phyloP scores from a whole-genome alignment of 2,888 invertebrate genomes.

The Dorcus hopei region DNA sequence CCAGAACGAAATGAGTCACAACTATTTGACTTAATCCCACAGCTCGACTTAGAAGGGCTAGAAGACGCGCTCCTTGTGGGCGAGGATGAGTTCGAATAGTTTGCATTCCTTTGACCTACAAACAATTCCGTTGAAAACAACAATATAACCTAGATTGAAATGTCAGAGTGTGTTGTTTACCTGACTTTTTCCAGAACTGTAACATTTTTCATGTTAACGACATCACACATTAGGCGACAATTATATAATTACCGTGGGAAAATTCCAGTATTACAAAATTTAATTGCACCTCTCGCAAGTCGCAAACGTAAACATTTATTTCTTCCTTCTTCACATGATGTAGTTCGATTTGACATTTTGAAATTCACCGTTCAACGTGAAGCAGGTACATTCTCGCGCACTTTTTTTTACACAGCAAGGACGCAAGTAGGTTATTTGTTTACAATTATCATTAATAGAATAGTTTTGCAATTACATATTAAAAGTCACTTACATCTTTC shows the following conservation, averaged over 20 bases:
- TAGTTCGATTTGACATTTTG: constrained; percentile 14
- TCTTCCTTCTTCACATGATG: constrained; percentile 4
- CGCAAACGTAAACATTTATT: constrained; percentile 13
- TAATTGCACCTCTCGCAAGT: constrained; percentile 12
- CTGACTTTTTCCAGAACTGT: constrained; percentile 75
- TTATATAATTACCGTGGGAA: constrained; percentile 12
- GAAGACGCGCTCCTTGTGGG: constrained; percentile 19
- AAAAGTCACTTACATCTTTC: constrained; percentile 1
- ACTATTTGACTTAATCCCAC: constrained; percentile 18
- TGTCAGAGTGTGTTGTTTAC: constrained; percentile 46
- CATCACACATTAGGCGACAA: constrained; percentile 1
- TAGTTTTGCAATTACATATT: background rate
- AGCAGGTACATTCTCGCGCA: no score
- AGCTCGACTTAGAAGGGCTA: constrained; percentile 21
- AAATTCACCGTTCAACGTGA: no score
- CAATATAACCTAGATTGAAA: constrained; percentile 22
- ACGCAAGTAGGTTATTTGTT: background rate
- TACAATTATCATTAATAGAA: background rate
- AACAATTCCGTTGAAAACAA: constrained; percentile 17
- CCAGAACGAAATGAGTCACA: constrained; percentile 22
- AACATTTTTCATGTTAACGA: constrained; percentile 43
- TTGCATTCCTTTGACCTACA: constrained; percentile 34
- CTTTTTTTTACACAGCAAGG: background rate
- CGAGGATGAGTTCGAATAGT: constrained; percentile 21
- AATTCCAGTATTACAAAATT: constrained; percentile 11